Evolutionary conservation across 2,888 invertebrate genomes (phyloP), one percentile per base, ranked within the genome.

Genomic region (Ennomos quercinarius): DNA sequence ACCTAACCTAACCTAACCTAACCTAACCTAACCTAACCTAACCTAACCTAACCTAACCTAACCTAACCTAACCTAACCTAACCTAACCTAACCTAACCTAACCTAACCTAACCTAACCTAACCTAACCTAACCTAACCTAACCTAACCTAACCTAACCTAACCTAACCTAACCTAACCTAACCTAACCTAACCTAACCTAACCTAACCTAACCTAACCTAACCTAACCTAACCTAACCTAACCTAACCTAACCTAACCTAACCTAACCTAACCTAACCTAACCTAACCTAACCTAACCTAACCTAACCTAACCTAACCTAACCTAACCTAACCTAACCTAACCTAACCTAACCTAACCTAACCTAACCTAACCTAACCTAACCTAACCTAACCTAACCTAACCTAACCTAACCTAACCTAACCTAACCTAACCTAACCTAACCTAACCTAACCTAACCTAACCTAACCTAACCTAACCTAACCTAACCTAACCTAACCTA

Each of bases 201-300:
- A 17, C 17, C 17, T 57, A 62, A 62, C 62, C 62, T 57, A 58
- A 58, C 63, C 58, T 58, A 58, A 63, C 58, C 58, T 55, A 63
- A 63, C 62, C 62, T 57, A 62, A 62, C 62, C 62, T 57, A 62
- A 62, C 62, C 62, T 57, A 62, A 62, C 62, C 57, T 54, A 62
- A 57, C 57, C 62, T 57, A 57, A 57, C 62, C 58, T 58, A 58
- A 63, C 62, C 62, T 58, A 63, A 58, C 58, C 61, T 57, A 61
- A 61, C 57, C 17, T 17, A 17, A 17, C 17, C 17, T 17, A 17
- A 17, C 17, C 17, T 17, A 17, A 17, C 17, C 17, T 17, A 17
- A 17, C 17, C 17, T 17, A 17, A 17, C 17, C 17, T 17, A 17
- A 17, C 17, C 17, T 17, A 17, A 17, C 17, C 17, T 17, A 17